These are phyloP conservation scores for Sceliomorpha sp. DNA, from an alignment of 2,888 invertebrate genomes.

Conservation along the genomic window DNA sequence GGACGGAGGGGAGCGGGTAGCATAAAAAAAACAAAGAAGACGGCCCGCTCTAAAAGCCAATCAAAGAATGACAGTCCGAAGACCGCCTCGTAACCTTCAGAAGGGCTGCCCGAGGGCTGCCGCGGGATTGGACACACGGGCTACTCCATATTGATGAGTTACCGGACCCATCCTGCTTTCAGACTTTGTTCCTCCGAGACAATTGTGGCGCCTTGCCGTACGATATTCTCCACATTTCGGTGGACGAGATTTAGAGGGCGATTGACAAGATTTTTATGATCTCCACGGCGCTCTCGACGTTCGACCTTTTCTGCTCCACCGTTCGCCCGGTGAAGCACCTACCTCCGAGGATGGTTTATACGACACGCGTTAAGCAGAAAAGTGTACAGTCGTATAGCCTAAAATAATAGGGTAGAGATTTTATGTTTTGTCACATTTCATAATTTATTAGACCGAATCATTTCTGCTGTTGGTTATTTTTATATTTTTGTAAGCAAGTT, in stretches of 20 bases:
- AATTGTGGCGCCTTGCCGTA: slow-evolving; percentile 34
- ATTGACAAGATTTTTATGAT: slow-evolving; percentile 31
- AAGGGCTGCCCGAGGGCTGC: slow-evolving; percentile 76
- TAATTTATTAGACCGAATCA: too few species aligned
- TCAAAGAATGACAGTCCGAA: slow-evolving; percentile 79
- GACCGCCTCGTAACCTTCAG: slow-evolving; percentile 72
- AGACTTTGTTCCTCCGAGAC: slow-evolving; percentile 31
- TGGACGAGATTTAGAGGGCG: background rate
- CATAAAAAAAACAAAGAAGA: slow-evolving; percentile 65
- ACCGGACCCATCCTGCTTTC: slow-evolving; percentile 41
- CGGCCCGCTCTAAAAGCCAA: slow-evolving; percentile 76
- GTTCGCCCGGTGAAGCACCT: too few species aligned
- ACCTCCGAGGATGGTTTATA: too few species aligned
- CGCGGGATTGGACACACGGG: slow-evolving; percentile 71
- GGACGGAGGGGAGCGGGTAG: slow-evolving; percentile 52
- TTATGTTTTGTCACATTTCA: too few species aligned
- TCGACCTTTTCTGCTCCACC: too few species aligned
- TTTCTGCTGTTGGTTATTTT: too few species aligned
- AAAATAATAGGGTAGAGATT: too few species aligned
- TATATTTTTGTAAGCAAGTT: too few species aligned
- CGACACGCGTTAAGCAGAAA: too few species aligned
- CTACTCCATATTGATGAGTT: slow-evolving; percentile 79
- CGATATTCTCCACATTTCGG: slow-evolving; percentile 2
- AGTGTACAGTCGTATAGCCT: too few species aligned
- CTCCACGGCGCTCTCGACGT: background rate